Conservation (phyloP, 2,888 invertebrate species). For the Cryptus armator region DNA sequence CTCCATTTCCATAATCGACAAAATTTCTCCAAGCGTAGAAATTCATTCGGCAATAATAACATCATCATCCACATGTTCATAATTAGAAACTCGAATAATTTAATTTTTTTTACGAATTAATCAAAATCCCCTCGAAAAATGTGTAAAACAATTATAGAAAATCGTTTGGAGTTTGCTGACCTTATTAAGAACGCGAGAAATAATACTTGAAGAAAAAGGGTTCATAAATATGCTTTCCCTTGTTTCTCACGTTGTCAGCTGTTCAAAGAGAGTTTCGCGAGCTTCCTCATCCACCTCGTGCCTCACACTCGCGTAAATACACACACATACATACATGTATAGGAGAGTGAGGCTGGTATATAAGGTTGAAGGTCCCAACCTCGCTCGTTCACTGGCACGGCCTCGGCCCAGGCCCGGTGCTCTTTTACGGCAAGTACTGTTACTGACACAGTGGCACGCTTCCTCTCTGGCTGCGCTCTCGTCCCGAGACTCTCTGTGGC, state of each 20-base stretch:
- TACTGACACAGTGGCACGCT: constrained; percentile 83
- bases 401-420: constrained; percentile 67
- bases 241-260: constrained; percentile 18
- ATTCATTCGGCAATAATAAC: too few species aligned
- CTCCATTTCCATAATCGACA: too few species aligned
- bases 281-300: constrained; percentile 40
- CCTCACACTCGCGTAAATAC: constrained; percentile 19
- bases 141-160: not conserved
- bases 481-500: not conserved
- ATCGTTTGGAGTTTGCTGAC: not conserved
- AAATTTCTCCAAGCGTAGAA: too few species aligned
- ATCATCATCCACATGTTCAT: too few species aligned
- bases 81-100: too few species aligned
- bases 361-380: constrained; percentile 69
- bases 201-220: too few species aligned
- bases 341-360: constrained; percentile 26
- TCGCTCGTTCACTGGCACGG: constrained; percentile 66
- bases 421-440: constrained; percentile 80
- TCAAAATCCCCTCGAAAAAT: too few species aligned
- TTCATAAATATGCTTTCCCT: constrained; percentile 32
- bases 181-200: too few species aligned
- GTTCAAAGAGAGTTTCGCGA: constrained; percentile 1
- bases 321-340: not conserved
- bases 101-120: too few species aligned
- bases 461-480: constrained; percentile 66